A percentile compares a stretch with the other conserved stretches of the same genome.
Conservation (phyloP, 1,140 invertebrate species). For the Helicoverpa zea region DNA sequence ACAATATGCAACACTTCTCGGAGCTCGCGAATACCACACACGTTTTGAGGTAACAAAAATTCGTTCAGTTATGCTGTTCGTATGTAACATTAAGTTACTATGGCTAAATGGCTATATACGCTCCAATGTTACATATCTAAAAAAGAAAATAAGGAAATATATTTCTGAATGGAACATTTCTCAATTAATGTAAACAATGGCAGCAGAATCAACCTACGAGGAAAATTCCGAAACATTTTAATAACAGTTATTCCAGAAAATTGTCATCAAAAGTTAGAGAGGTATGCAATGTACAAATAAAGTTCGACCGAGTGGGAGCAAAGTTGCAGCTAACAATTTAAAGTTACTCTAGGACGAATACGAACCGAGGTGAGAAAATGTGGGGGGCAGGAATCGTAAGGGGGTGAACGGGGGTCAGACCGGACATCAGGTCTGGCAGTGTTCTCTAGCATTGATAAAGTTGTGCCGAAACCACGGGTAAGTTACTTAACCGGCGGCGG, state of each 20-base stretch:
- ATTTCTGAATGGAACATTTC: neutral
- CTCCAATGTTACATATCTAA: neutral
- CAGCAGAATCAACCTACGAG: conserved; percentile 8
- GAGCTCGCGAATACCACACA: conserved; percentile 15
- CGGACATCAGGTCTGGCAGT: conserved; percentile 58
- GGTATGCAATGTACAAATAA: conserved; percentile 73
- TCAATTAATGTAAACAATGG: neutral
- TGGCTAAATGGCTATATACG: neutral
- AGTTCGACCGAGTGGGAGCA: conserved; percentile 72
- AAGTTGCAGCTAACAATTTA: conserved; percentile 82
- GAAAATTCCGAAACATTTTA: conserved; percentile 18
- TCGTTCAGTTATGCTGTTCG: neutral
- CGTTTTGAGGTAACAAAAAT: neutral
- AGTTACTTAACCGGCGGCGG: conserved; percentile 69
- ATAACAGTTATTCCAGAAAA: conserved; percentile 52
- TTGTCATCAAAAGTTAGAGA: conserved; percentile 60
- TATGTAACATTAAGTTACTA: neutral
- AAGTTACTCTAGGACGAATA: conserved; percentile 72
- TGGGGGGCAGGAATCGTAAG: conserved; percentile 39
- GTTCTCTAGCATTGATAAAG: conserved; percentile 73
- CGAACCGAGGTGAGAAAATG: conserved; percentile 74
- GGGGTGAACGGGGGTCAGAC: conserved; percentile 50
- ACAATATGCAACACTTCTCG: conserved; percentile 24
- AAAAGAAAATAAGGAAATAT: neutral
- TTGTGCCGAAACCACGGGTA: conserved; percentile 70